Base-by-base conservation (phyloP, 2,797 vertebrate species). In the Myotis pilosus region DNA sequence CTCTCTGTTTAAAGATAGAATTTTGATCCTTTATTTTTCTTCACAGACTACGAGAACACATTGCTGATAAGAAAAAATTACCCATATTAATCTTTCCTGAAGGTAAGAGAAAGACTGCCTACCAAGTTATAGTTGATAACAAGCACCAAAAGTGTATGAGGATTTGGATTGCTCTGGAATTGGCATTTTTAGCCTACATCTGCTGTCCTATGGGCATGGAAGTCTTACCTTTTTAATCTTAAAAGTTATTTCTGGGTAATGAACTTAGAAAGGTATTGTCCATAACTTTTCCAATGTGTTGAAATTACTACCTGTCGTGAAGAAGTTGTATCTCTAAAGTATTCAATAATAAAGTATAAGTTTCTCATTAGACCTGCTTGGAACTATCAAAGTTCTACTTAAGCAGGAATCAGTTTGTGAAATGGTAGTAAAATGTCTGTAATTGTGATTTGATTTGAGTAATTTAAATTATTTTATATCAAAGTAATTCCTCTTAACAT, bases 41-140 rank as follows among this genome's bases (percentile, higher is more conserved):
- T 97, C 68, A 87, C 98, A 99, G 99, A 96, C 97, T 99, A 55
- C 98, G 94, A 97, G 99, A 99, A 97, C 99, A 99, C 6, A 97
- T 99, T 41, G 98, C 98, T 0, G 99, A 99, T 83, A 99, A 98
- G 98, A 99, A 97, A 97, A 99, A 99, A 97, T 98, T 99, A 69
- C 99, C 99, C 1, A 99, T 99, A 95, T 97, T 99, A 95, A 99
- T 99, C 92, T 99, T 99, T 96, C 99, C 99, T 91, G 99, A 99
- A 99, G 99, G 99, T 99, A 98, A 98, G 97, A 88, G 20, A 38
- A 60, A 36, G 20, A 38, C 41, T 86, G 57, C 22, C 7, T 66
- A n/a, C 36, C 4, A 33, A 20, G 6, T 28, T 38, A 1, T 12
- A 11, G n/a, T 23, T 68, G 64, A 33, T 36, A 33, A 38, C 38